Evolutionary conservation across 2,113 vertebrate species (phyloP).

Genomic region (Addax nasomaculatus): DNA sequence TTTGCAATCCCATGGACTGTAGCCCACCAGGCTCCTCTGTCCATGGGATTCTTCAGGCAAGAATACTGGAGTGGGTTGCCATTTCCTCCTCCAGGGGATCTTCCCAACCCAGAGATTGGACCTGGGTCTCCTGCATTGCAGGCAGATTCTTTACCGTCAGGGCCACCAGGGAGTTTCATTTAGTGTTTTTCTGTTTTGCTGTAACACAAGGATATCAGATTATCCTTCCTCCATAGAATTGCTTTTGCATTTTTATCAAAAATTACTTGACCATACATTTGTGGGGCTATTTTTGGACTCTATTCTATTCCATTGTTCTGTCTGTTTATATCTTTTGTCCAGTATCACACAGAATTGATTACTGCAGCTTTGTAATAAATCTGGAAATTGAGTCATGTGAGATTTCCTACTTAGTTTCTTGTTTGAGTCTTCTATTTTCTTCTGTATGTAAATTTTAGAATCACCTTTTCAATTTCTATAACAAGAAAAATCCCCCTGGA

Average conservation of each 20-base stretch:
- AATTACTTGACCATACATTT: not conserved
- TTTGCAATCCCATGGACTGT: not conserved
- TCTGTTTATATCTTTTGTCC: not conserved
- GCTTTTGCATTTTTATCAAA: not conserved
- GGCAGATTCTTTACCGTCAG: not conserved
- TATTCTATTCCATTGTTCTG: not conserved
- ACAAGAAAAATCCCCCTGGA: not conserved
- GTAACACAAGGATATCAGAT: not conserved
- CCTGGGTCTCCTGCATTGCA: not conserved
- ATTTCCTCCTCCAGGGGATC: not conserved
- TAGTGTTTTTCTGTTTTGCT: not conserved
- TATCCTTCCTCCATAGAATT: not conserved
- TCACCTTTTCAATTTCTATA: not conserved
- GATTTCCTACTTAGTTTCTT: not conserved
- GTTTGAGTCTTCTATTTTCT: not conserved
- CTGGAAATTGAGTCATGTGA: not conserved
- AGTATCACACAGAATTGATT: not conserved
- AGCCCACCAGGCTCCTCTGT: not conserved
- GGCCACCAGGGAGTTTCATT: not conserved
- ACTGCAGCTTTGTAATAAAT: not conserved
- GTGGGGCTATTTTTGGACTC: not conserved
- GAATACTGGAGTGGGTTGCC: not conserved
- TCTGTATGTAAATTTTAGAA: not conserved
- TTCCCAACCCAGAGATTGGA: not conserved
- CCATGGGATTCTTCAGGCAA: not conserved